Evolutionary conservation across 2,888 invertebrate species (phyloP).

Genomic region (Deroplatys truncata): DNA sequence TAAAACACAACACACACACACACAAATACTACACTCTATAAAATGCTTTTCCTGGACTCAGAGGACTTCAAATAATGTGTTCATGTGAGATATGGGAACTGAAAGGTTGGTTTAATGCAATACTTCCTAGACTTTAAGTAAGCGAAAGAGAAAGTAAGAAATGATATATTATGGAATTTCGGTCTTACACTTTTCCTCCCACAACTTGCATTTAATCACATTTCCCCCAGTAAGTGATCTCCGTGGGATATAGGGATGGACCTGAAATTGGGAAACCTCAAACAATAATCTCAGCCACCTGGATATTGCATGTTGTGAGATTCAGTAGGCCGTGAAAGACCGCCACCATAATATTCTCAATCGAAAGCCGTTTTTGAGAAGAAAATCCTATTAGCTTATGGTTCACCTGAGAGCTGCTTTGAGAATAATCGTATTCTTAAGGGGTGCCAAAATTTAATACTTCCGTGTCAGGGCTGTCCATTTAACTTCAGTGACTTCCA

Average conservation of each 20-base stretch:
- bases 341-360: neutral
- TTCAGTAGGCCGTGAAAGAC: neutral
- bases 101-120: too few species aligned
- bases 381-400: neutral
- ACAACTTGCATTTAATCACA: neutral
- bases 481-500: too few species aligned
- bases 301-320: neutral
- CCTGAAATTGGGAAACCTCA: neutral
- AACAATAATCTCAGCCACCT: neutral
- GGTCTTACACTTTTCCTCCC: too few species aligned
- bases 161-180: too few species aligned
- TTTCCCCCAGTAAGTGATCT: neutral
- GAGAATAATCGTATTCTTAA: neutral
- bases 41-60: too few species aligned
- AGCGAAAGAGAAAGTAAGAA: too few species aligned
- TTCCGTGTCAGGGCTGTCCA: neutral
- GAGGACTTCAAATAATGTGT: too few species aligned
- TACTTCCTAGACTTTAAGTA: too few species aligned
- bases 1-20: too few species aligned
- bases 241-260: neutral
- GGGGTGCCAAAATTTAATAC: neutral
- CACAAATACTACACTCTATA: too few species aligned
- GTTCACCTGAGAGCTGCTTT: neutral
- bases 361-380: neutral
- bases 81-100: too few species aligned